Evolutionary conservation across 2,888 invertebrate genomes (phyloP).

Genomic region (Amphipyra tragopoginis): DNA sequence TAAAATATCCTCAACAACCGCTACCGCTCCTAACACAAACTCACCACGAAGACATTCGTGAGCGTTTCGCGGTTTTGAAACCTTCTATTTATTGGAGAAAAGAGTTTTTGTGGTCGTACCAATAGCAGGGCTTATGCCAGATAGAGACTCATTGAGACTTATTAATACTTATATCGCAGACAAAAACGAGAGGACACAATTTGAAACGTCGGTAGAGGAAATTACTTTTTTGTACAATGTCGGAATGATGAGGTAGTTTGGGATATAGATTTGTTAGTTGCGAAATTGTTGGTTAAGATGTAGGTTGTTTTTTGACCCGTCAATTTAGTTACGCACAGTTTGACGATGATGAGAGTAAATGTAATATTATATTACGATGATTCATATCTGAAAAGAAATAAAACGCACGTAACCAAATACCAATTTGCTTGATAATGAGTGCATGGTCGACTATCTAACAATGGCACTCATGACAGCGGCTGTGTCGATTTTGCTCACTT

Average conservation of each 20-base stretch:
- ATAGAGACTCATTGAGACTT: slow-evolving; percentile 51
- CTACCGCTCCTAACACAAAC: slow-evolving; percentile 34
- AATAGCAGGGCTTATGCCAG: slow-evolving; percentile 57
- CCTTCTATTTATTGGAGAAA: slow-evolving; percentile 62
- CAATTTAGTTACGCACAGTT: no score
- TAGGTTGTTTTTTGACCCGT: no score
- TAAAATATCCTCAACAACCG: slow-evolving; percentile 6
- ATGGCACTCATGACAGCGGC: no score
- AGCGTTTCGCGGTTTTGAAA: slow-evolving; percentile 59
- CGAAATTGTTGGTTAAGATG: neutral
- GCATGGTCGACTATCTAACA: no score
- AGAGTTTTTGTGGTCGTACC: slow-evolving; percentile 59
- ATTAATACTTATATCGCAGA: slow-evolving; percentile 53
- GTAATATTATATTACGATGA: no score
- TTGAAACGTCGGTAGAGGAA: slow-evolving; percentile 38
- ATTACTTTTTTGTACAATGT: slow-evolving; percentile 47
- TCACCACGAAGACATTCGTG: slow-evolving; percentile 47
- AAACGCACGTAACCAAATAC: no score
- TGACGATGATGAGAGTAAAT: no score
- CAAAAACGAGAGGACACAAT: slow-evolving; percentile 53
- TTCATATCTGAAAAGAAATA: no score
- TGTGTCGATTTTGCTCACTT: no score
- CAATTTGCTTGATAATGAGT: no score
- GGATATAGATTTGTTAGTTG: slow-evolving; percentile 11
- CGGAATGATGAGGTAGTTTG: slow-evolving; percentile 9